A percentile compares a stretch with the other conserved stretches of the same genome.
Conservation (phyloP, 2,888 invertebrate genomes). For the Cetonia aurata region DNA sequence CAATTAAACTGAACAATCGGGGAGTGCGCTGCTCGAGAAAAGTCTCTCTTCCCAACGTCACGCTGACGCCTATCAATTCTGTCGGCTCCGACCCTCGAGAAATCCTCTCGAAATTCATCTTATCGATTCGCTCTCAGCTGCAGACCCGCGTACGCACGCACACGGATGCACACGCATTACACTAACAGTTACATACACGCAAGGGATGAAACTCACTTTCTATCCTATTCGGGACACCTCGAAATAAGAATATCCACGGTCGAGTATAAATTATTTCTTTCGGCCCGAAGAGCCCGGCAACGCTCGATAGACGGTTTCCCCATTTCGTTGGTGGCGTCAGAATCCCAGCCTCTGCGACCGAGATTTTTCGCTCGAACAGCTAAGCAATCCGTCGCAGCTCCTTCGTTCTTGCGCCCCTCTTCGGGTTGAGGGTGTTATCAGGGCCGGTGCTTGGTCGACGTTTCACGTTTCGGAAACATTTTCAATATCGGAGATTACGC, state of each 20-base stretch:
- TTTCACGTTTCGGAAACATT: conserved; percentile 22
- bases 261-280: conserved; percentile 33
- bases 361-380: not conserved
- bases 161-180: not conserved
- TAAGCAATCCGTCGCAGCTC: not conserved
- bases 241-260: conserved; percentile 20
- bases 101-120: too few species aligned
- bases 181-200: not conserved
- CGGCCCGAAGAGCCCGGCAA: conserved; percentile 3
- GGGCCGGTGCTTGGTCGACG: conserved; percentile 7
- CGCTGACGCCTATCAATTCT: too few species aligned
- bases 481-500: conserved; percentile 35
- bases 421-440: not conserved
- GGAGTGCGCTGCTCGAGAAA: too few species aligned
- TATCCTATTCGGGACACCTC: not conserved
- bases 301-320: conserved; percentile 24
- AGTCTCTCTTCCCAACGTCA: too few species aligned
- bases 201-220: not conserved
- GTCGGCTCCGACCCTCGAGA: too few species aligned
- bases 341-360: not conserved
- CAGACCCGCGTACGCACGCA: too few species aligned
- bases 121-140: too few species aligned
- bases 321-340: not conserved
- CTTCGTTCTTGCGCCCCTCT: not conserved
- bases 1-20: too few species aligned